Evolutionary conservation across 2,113 vertebrate genomes (phyloP).

Genomic region (Mionectes macconnelli): DNA sequence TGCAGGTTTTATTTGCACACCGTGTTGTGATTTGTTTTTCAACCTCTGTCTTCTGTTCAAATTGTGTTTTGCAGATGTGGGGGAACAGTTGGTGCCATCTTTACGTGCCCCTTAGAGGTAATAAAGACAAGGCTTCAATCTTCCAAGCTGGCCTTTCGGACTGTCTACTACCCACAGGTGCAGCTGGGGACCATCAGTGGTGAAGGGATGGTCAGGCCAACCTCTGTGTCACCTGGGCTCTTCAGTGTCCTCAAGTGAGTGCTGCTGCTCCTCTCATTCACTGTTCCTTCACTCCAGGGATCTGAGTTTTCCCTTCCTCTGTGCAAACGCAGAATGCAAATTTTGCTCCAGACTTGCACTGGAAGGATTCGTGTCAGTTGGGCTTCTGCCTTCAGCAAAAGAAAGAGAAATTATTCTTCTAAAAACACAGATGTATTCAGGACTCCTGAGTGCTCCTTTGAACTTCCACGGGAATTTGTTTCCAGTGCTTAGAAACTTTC

Average conservation of each 20-base stretch:
- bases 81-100: conserved; percentile 93
- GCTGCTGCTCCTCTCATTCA: background rate
- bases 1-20: background rate
- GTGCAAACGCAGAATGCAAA: background rate
- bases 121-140: conserved; percentile 94
- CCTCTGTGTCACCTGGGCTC: conserved; percentile 85
- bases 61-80: conserved; percentile 82
- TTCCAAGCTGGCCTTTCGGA: conserved; percentile 86
- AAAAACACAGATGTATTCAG: background rate
- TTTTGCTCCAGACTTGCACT: background rate
- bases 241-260: conserved; percentile 91
- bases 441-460: background rate
- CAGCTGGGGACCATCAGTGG: conserved; percentile 90
- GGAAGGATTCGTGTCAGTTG: background rate
- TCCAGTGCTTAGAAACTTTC: background rate
- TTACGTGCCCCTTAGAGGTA: conserved; percentile 94
- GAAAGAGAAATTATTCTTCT: background rate
- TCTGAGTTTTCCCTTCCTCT: background rate
- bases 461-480: background rate
- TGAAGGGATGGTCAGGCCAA: conserved; percentile 87
- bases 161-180: conserved; percentile 88
- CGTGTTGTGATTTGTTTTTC: background rate
- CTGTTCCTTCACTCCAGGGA: background rate
- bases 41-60: background rate
- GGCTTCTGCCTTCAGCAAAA: background rate